Percentiles rank a stretch among this genome's conserved stretches.
Evolutionary conservation across 2,797 vertebrate species (phyloP).

Genomic region (Phalloptychus januarius): DNA sequence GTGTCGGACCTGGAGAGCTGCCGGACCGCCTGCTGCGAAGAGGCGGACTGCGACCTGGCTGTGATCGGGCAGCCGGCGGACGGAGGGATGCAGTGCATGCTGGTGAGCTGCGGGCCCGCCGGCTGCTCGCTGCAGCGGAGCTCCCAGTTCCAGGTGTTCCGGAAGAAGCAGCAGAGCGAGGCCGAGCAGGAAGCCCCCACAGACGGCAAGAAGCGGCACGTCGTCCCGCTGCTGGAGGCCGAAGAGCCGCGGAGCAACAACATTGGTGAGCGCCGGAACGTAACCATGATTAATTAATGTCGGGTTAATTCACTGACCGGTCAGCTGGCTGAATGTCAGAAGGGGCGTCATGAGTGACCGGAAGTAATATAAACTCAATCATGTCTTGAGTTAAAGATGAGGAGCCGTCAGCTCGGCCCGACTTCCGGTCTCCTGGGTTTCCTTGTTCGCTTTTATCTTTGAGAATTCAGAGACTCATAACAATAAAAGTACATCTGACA

Average conservation of each 20-base stretch:
- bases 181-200: neutral
- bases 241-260: neutral
- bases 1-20: constrained; percentile 32
- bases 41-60: constrained; percentile 52
- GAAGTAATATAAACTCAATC: neutral
- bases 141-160: constrained; percentile 28
- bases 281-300: neutral
- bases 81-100: constrained; percentile 39
- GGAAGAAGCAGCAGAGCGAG: neutral
- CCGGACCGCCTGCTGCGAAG: constrained; percentile 46
- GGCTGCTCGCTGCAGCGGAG: constrained; percentile 39
- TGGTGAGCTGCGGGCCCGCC: constrained; percentile 42
- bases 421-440: neutral
- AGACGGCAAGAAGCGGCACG: fast-evolving
- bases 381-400: neutral
- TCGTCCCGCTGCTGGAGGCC: neutral
- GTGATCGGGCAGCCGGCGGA: constrained; percentile 39
- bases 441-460: no score
- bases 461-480: no score
- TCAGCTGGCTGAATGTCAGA: neutral
- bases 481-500: no score
- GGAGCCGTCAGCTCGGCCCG: neutral
- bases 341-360: neutral
- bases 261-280: constrained; percentile 23
- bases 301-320: neutral